A percentile compares a stretch with the other conserved stretches of the same genome.
These are phyloP conservation scores for Coendou prehensilis DNA, from an alignment of 2,797 vertebrate genomes.

Conservation along the genomic window DNA sequence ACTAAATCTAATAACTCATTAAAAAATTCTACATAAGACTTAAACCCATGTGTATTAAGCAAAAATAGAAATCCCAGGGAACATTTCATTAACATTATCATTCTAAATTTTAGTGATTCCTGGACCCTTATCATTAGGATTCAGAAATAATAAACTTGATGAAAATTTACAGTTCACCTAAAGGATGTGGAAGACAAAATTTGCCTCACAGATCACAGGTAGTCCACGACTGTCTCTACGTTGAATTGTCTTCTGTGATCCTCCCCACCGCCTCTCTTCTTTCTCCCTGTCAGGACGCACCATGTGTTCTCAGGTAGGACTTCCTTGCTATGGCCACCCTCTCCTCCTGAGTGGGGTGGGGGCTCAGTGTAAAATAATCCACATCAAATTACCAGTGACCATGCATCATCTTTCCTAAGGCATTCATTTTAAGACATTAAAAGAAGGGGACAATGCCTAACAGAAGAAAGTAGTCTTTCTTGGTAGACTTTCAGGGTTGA, in stretches of 20 bases:
- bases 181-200: neutral
- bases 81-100: neutral
- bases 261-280: neutral
- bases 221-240: neutral
- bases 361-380: slow-evolving; percentile 11
- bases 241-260: neutral
- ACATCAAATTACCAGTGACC: neutral
- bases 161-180: slow-evolving; percentile 8
- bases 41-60: neutral
- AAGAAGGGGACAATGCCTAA: neutral
- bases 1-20: slow-evolving; percentile 45
- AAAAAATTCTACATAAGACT: neutral
- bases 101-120: slow-evolving; percentile 24
- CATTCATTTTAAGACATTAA: slow-evolving; percentile 26
- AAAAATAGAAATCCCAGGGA: neutral
- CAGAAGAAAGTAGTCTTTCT: neutral
- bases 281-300: neutral
- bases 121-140: neutral
- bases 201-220: neutral
- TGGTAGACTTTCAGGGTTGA: neutral
- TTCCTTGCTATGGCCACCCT: neutral
- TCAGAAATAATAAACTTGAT: slow-evolving; percentile 6
- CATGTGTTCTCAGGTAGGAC: too few species aligned
- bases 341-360: neutral
- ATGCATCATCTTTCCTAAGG: neutral